phyloP scores from a whole-genome alignment of 2,888 invertebrate species.

The Tenthredo amoena region DNA sequence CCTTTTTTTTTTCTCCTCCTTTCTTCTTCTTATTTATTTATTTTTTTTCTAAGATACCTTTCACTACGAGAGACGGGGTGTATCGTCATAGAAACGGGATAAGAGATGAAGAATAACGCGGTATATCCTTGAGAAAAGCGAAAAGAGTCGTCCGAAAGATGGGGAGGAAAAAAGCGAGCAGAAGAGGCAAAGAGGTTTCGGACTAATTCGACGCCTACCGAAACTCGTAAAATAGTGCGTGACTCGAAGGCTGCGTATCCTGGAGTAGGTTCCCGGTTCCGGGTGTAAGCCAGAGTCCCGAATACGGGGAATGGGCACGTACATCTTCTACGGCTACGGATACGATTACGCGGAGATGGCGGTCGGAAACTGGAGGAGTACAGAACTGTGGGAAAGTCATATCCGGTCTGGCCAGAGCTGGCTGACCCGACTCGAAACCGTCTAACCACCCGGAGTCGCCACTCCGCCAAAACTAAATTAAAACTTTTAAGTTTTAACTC shows the following conservation, averaged over 20 bases:
- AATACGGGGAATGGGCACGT: slow-evolving; percentile 59
- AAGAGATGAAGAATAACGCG: neutral
- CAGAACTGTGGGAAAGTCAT: slow-evolving; percentile 55
- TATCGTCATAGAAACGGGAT: neutral
- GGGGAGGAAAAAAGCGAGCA: neutral
- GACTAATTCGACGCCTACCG: slow-evolving; percentile 62
- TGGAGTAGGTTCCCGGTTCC: neutral
- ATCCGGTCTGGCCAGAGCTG: slow-evolving; percentile 24
- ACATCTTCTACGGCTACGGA: slow-evolving; percentile 63
- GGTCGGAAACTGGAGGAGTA: slow-evolving; percentile 62
- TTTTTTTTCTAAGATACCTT: neutral
- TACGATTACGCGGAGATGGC: slow-evolving; percentile 62
- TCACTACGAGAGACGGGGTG: neutral
- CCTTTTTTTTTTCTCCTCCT: neutral
- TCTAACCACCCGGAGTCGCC: slow-evolving; percentile 37
- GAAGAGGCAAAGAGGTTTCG: slow-evolving; percentile 47
- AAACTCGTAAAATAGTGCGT: slow-evolving; percentile 66
- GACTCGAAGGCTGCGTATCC: slow-evolving; percentile 57
- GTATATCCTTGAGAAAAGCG: neutral
- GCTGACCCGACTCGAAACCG: slow-evolving; percentile 24
- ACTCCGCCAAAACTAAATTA: slow-evolving; percentile 59
- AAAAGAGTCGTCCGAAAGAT: neutral
- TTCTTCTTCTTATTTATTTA: neutral
- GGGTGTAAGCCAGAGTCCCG: slow-evolving; percentile 16
- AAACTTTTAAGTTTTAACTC: slow-evolving; percentile 62